Percentiles rank a stretch among this genome's conserved stretches.
Conservation (phyloP, 2,888 invertebrate species). For the Xanthostigma xanthostigma region DNA sequence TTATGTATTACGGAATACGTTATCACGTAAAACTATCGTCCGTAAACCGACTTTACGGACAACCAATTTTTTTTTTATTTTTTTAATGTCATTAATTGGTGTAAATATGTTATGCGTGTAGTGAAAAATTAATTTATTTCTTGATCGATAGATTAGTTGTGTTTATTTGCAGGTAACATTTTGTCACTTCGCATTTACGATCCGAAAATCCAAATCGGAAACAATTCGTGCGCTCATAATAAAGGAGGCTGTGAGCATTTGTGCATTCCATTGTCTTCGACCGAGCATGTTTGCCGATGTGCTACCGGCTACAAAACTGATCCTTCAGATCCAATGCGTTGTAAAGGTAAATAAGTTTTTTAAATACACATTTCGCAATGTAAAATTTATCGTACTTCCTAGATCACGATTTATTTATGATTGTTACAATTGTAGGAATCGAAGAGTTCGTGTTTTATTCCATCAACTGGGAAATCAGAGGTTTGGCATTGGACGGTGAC, state of each 20-base stretch:
- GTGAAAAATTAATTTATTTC: conserved; percentile 1
- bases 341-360: conserved; percentile 26
- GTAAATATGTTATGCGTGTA: neutral
- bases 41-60: too few relatives aligned
- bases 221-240: conserved; percentile 38
- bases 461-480: conserved; percentile 60
- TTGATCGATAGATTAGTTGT: neutral
- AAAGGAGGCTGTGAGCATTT: conserved; percentile 54
- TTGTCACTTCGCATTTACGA: conserved; percentile 57
- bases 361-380: conserved; percentile 12
- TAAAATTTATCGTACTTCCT: conserved; percentile 14
- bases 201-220: conserved; percentile 42
- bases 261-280: conserved; percentile 47
- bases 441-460: conserved; percentile 65
- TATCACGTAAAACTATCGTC: too few relatives aligned
- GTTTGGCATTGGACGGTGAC: conserved; percentile 34
- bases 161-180: conserved; percentile 34
- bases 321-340: conserved; percentile 34
- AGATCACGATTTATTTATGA: conserved; percentile 1
- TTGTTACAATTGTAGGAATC: conserved; percentile 24
- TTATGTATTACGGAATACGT: too few relatives aligned
- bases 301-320: conserved; percentile 51
- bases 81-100: too few relatives aligned
- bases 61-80: too few relatives aligned
- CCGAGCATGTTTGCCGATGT: conserved; percentile 51